Evolutionary conservation across 2,113 vertebrate genomes (phyloP).

Genomic region (Lycaon pictus): DNA sequence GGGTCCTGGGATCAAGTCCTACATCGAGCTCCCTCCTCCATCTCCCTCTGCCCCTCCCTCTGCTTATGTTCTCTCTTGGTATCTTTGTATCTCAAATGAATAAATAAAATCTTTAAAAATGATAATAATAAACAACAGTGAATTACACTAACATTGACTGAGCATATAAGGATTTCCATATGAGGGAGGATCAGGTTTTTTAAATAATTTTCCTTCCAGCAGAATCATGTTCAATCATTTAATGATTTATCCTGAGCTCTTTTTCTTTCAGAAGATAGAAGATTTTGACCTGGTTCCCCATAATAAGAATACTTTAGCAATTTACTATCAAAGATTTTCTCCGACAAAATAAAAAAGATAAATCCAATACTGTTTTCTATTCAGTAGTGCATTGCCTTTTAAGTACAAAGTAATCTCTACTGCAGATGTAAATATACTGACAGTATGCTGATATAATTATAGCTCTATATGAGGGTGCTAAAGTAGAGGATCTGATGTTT

Average conservation of each 20-base stretch:
- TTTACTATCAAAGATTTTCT: constrained; percentile 49
- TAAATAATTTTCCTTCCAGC: constrained; percentile 18
- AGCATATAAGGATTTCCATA: constrained; percentile 46
- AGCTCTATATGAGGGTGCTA: background rate
- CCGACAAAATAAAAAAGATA: constrained; percentile 26
- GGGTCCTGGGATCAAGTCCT: too few relatives aligned
- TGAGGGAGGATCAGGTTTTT: constrained; percentile 21
- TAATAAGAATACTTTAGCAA: constrained; percentile 43
- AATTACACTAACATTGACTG: background rate
- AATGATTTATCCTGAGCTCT: constrained; percentile 18
- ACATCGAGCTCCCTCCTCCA: too few relatives aligned
- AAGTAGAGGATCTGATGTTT: background rate
- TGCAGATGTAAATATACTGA: background rate
- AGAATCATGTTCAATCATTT: constrained; percentile 26
- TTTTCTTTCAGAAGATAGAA: constrained; percentile 33
- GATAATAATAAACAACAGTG: background rate
- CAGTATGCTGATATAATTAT: background rate
- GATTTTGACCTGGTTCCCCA: constrained; percentile 43
- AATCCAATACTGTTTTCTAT: background rate
- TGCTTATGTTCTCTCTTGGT: too few relatives aligned
- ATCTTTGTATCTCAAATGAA: too few relatives aligned
- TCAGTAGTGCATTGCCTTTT: constrained; percentile 10
- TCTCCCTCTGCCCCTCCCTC: too few relatives aligned
- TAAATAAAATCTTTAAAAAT: background rate
- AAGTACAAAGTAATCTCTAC: background rate